Percentiles rank a stretch among this genome's conserved stretches.
These are phyloP conservation scores for Rousettus leschenaultii DNA, from an alignment of 2,113 vertebrate species.

Conservation along the genomic window DNA sequence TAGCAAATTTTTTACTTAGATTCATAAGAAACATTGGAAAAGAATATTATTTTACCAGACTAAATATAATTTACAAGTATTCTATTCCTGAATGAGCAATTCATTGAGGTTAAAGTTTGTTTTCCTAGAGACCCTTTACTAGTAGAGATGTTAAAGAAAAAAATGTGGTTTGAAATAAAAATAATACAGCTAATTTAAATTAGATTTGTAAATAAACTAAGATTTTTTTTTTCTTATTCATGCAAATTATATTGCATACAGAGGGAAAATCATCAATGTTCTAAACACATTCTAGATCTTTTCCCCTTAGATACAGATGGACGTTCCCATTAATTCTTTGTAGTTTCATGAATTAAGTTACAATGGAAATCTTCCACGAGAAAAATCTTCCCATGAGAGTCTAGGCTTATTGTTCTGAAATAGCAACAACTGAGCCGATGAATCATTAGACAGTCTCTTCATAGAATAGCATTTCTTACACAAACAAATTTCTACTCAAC, in stretches of 20 bases:
- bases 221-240: not conserved
- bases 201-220: not conserved
- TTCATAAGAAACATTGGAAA: not conserved
- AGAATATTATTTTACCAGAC: not conserved
- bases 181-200: not conserved
- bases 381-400: not conserved
- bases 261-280: not conserved
- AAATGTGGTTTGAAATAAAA: not conserved
- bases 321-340: not conserved
- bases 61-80: not conserved
- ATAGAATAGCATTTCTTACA: not conserved
- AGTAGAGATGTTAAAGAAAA: not conserved
- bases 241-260: not conserved
- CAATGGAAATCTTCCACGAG: not conserved
- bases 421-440: not conserved
- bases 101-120: not conserved
- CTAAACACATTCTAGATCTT: not conserved
- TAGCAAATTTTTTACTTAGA: not conserved
- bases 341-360: not conserved
- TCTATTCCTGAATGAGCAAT: not conserved
- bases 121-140: not conserved
- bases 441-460: not conserved
- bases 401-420: not conserved
- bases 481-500: not conserved
- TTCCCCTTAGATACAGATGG: not conserved